These are phyloP conservation scores for Pseudorhiza aurosa DNA, from an alignment of 30 jellyfish, hydroid and myxozoan genomes.

Conservation along the genomic window DNA sequence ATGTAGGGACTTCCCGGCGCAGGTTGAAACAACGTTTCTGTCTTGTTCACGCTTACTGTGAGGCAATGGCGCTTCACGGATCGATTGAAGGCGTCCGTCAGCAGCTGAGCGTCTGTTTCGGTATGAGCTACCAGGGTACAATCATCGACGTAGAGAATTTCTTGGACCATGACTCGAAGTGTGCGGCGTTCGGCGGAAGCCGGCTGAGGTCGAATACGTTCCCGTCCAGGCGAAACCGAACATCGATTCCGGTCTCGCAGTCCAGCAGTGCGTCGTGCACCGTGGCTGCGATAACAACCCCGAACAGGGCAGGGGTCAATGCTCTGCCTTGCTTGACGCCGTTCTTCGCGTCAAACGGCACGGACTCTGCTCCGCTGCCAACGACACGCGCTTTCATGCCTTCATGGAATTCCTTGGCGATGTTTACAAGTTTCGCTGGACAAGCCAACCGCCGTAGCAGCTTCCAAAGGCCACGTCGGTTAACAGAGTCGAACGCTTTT, in stretches of 20 bases:
- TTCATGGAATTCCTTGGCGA: background rate
- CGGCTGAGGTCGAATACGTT: slow-evolving; percentile 5
- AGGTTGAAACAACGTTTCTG: too few relatives aligned
- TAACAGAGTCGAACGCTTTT: background rate
- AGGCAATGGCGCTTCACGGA: too few relatives aligned
- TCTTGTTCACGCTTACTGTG: too few relatives aligned
- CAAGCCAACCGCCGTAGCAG: background rate
- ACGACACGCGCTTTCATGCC: slow-evolving; percentile 7
- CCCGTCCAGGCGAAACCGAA: background rate
- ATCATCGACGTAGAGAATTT: background rate
- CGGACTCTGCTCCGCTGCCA: background rate
- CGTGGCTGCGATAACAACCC: slow-evolving; percentile 7
- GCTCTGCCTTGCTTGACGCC: slow-evolving; percentile 40
- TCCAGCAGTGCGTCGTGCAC: background rate
- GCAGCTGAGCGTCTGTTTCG: too few relatives aligned
- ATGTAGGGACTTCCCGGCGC: too few relatives aligned
- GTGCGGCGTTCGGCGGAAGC: slow-evolving; percentile 15
- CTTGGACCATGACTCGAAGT: background rate
- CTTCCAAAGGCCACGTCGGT: slow-evolving; percentile 13
- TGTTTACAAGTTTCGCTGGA: background rate
- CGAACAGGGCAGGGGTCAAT: slow-evolving; percentile 20
- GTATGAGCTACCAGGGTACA: background rate
- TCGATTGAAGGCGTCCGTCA: too few relatives aligned
- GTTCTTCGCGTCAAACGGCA: background rate
- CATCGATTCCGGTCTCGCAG: background rate